Evolutionary conservation across 2,113 vertebrate genomes (phyloP).

Genomic region (Hemiscyllium ocellatum): DNA sequence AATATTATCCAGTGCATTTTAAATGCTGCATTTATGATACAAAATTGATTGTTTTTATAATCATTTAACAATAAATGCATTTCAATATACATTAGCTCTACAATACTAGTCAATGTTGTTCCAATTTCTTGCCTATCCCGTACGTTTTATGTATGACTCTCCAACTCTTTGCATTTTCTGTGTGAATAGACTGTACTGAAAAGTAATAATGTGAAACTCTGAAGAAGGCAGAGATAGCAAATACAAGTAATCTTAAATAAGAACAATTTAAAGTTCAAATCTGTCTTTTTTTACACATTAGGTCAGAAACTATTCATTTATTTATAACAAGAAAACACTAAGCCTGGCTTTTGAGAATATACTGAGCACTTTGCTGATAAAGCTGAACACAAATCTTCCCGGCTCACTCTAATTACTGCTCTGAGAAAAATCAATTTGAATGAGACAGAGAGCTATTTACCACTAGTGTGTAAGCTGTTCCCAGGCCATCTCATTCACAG

Average conservation of each 20-base stretch:
- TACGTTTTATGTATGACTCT: not conserved
- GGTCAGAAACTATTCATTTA: constrained; percentile 19
- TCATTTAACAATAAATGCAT: not conserved
- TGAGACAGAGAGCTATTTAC: constrained; percentile 73
- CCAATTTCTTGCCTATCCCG: not conserved
- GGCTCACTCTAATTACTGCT: constrained; percentile 84
- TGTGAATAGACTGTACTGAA: not conserved
- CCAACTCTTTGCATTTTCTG: not conserved
- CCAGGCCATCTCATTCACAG: constrained; percentile 64
- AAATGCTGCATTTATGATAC: not conserved
- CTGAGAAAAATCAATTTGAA: constrained; percentile 68
- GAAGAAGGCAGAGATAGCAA: not conserved
- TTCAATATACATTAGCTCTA: not conserved
- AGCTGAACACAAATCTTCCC: constrained; percentile 60
- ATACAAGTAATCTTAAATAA: not conserved
- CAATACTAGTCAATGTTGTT: not conserved
- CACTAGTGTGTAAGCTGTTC: constrained; percentile 61
- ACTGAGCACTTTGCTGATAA: constrained; percentile 62
- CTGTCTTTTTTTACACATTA: constrained; percentile 26
- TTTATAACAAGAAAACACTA: constrained; percentile 21
- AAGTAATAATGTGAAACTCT: not conserved
- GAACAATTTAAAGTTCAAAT: not conserved
- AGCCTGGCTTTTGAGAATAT: constrained; percentile 28
- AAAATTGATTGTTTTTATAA: not conserved
- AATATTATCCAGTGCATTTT: not conserved